Evolutionary conservation across 2,797 vertebrate genomes (phyloP), one percentile per base, ranked within the genome.

Genomic region (Ceryle rudis): DNA sequence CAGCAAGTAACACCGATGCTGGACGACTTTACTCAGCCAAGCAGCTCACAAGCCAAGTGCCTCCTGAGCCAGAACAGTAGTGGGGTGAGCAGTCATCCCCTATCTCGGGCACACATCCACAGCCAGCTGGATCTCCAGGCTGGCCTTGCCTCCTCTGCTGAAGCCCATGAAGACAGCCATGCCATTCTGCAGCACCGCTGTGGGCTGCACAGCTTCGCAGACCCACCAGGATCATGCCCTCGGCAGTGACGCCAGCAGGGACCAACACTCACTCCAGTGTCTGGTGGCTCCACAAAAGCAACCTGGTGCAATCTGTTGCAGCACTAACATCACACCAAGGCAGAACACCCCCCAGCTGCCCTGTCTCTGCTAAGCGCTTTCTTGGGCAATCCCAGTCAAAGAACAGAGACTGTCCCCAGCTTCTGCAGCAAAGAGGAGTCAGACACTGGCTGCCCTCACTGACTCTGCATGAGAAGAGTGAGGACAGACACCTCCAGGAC

Each of bases 151-250:
- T 22, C 41, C 65, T 21, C 55, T 41, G 52, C n/a, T 22, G 28
- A 49, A 62, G 47, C 41, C 46, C 2, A 4, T 2, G 51, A 3
- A 7, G 35, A n/a, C 5, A 1, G 16, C 41, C 35, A 19, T 16
- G 33, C 33, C 1, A 0, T 6, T 13, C 20, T 12, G 16, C 37
- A 51, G 57, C 5, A 0, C 52, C 3, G 7, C 33, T 7, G 44
- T 1, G 3, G 26, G 55, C 39, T 77, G 75, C 31, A 52, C 55
- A 20, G 66, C 58, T 22, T 10, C 6, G 0, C 57, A 39, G 29
- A 28, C 12, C 14, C 1, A 4, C 41, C 35, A 57, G n/a, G 28
- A 65, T 14, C 0, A 1, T 21, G 46, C 37, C 47, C 42, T 51
- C 4, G 0, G 57, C 46, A 6, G 31, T 20, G 31, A 10, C 4